Base-by-base conservation (phyloP, 2,888 invertebrate genomes). In the Hirtodrosophila duncani region DNA sequence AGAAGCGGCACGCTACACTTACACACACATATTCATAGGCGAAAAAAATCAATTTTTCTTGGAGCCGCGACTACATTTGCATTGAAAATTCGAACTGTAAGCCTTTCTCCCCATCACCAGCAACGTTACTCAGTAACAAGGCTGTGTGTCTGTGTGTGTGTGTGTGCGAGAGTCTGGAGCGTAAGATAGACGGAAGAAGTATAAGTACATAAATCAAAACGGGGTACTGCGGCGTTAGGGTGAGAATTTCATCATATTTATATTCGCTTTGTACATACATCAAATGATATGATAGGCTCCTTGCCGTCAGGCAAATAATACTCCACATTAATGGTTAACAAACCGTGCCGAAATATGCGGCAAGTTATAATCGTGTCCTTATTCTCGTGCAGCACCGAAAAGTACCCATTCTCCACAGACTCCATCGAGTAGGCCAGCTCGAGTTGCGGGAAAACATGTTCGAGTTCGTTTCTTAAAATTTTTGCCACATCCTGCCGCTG, bases 261-360 rank as follows among this genome's bases (percentile, higher is more conserved):
- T 14, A 23, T 37, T 50, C 55, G 64, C n/a, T 68, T 16, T 17
- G 9, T 65, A 74, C 75, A 51, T 91, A 95, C 95, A 91, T 95
- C 94, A 87, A 92, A 92, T 67, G 89, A 90, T 74, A 95, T 88
- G 53, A 93, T 83, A 24, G 92, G 91, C 63, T 92, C 91, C 80
- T 93, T 92, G 60, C 90, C 90, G 48, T 93, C 92, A 53, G 89
- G 91, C 84, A 92, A 91, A 84, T 91, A 94, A 88, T 93, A 95
- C 83, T 95, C 95, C 80, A 95, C 91, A 85, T 94, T 95, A 67
- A 95, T 88, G 23, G 94, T 94, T 48, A 95, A 89, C 65, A 94
- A 88, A 45, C 95, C 95, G 72, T 77, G 61, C 27, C 71, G 77
- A 79, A 92, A 94, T 65, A 93, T 89, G 82, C 94, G 89, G 30